Evolutionary conservation across 2,797 vertebrate species (phyloP), one percentile per base, ranked within the genome.

Genomic region (Molothrus ater): DNA sequence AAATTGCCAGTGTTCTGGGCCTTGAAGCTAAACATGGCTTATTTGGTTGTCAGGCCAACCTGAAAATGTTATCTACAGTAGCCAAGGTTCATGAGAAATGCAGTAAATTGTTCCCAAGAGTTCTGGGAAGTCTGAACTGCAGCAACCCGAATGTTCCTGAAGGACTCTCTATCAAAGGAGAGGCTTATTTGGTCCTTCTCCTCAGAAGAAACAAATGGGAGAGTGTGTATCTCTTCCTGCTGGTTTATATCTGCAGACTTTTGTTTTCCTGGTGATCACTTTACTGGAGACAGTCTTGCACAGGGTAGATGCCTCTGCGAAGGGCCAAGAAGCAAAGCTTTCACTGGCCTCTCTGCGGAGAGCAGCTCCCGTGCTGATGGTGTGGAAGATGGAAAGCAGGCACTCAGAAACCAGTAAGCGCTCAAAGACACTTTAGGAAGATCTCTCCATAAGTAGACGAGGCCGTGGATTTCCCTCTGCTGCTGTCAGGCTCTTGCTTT

Each of bases 31-130:
- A 96, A 95, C 94, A 83, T 75, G 87, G 92, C 85, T 91, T 90
- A 92, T 88, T 96, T 92, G 80, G 90, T 95, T 96, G 95, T 94
- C 94, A 96, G 71, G 94, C 90, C 95, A 94, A 95, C 92, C 96
- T 96, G 87, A 92, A 96, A 91, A 93, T 88, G 88, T 93, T 94
- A 84, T 92, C 95, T 88, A 12, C 91, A 90, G 76, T 91, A 96
- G 90, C 73, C 80, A 93, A 78, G 94, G 91, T 94, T 96, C 96
- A 80, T 93, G 95, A 93, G 96, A 96, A 96, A 91, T 75, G 68
- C 76, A 84, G 68, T 90, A 93, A 96, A 95, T 96, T 94, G 87
- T 93, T 97, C 91, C 87, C 89, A 63, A 81, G 93, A 68, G 92
- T 92, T 94, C 88, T 93, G 64, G 68, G 48, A 90, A 92, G 56